Evolutionary conservation across 2,888 invertebrate species (phyloP).

Genomic region (Catocala sponsa): DNA sequence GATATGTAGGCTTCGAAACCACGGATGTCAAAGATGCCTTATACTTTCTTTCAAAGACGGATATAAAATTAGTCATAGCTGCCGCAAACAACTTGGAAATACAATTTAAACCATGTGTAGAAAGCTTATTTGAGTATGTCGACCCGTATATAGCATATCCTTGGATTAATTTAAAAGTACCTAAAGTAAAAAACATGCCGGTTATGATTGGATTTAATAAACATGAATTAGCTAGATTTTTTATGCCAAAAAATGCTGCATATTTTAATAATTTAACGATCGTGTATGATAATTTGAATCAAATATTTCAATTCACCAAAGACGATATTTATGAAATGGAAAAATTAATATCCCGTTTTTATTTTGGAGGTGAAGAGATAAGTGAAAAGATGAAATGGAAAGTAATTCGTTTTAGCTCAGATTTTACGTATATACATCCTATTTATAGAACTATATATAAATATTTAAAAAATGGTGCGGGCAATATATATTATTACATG

Average conservation of each 20-base stretch:
- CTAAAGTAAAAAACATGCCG: constrained; percentile 10
- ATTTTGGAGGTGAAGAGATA: constrained; percentile 59
- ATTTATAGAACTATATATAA: constrained; percentile 57
- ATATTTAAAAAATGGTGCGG: constrained; percentile 50
- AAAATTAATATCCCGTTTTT: constrained; percentile 56
- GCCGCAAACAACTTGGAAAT: constrained; percentile 4
- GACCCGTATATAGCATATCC: constrained; percentile 5
- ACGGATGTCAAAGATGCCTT: constrained; percentile 13
- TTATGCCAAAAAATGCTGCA: not conserved
- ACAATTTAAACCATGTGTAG: constrained; percentile 16
- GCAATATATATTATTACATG: constrained; percentile 47
- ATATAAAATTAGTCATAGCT: constrained; percentile 12
- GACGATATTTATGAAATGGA: constrained; percentile 42
- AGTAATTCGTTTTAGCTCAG: constrained; percentile 61
- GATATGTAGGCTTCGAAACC: constrained; percentile 12
- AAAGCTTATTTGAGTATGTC: constrained; percentile 1
- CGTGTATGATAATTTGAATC: not conserved
- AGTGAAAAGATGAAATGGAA: constrained; percentile 37
- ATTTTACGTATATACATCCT: constrained; percentile 60
- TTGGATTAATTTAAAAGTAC: constrained; percentile 12
- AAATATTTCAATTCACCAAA: constrained; percentile 43
- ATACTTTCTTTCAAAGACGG: constrained; percentile 7
- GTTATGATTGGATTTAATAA: constrained; percentile 24
- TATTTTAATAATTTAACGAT: constrained; percentile 1
- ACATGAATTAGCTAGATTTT: constrained; percentile 46